phyloP scores from a whole-genome alignment of 2,797 vertebrate species.

The Sparidentex hasta region DNA sequence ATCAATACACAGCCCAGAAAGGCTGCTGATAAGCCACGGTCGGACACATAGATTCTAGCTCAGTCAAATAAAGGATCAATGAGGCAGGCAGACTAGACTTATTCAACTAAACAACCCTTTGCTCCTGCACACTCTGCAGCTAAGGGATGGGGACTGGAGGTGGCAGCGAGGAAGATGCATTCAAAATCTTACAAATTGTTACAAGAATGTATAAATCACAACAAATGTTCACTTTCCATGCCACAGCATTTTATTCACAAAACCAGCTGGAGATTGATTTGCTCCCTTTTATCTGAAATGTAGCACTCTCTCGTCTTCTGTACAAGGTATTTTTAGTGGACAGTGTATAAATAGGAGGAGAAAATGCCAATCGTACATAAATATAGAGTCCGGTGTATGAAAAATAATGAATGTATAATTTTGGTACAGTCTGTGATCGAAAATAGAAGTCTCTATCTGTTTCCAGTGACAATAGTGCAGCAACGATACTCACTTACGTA shows the following conservation, averaged over 20 bases:
- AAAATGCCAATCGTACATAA: slow-evolving; percentile 67
- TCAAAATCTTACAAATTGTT: background rate
- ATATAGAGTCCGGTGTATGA: slow-evolving; percentile 66
- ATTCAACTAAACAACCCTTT: too few species aligned
- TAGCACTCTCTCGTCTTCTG: slow-evolving; percentile 40
- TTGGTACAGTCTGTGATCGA: slow-evolving; percentile 63
- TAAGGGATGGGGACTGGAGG: too few species aligned
- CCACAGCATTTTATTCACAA: slow-evolving; percentile 78
- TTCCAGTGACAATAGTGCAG: slow-evolving; percentile 42
- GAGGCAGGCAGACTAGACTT: too few species aligned
- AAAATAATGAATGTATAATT: slow-evolving; percentile 70
- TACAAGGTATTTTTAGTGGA: slow-evolving; percentile 52
- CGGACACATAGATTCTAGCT: too few species aligned
- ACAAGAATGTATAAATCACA: slow-evolving; percentile 22
- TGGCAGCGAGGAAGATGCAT: too few species aligned
- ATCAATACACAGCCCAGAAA: too few species aligned
- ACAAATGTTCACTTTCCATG: slow-evolving; percentile 47
- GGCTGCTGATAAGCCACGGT: too few species aligned
- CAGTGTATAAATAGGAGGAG: slow-evolving; percentile 60
- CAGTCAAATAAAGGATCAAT: too few species aligned
- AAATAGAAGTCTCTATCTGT: slow-evolving; percentile 70
- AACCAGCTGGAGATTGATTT: slow-evolving; percentile 54
- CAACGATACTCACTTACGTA: slow-evolving; percentile 28
- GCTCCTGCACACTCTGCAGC: too few species aligned
- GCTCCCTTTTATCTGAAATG: slow-evolving; percentile 45